Evolutionary conservation across 2,888 invertebrate species (phyloP).

Genomic region (Sphinx pinastri): DNA sequence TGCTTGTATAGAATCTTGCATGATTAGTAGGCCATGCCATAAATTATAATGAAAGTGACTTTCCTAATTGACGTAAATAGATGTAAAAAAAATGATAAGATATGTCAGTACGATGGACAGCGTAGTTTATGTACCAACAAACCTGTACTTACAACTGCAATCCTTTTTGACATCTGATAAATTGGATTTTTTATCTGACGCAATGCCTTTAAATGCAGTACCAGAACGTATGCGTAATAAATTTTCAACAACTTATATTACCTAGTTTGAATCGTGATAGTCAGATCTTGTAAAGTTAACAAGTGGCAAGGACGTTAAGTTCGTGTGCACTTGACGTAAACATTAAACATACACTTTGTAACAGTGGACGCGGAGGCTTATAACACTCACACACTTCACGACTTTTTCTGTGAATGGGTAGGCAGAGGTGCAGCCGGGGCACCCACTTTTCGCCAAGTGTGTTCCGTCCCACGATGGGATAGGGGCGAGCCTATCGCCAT

Average conservation of each 20-base stretch:
- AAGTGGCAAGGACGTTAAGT: not conserved
- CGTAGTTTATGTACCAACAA: too few relatives aligned
- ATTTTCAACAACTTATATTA: not conserved
- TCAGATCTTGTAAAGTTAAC: not conserved
- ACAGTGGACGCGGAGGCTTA: not conserved
- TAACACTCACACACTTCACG: too few relatives aligned
- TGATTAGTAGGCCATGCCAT: too few relatives aligned
- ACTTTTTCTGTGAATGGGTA: too few relatives aligned
- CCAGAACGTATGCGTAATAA: not conserved
- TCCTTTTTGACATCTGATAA: not conserved
- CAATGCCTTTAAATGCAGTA: not conserved
- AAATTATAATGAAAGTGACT: too few relatives aligned
- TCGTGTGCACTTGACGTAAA: conserved; percentile 17
- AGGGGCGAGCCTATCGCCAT: too few relatives aligned
- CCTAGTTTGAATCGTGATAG: not conserved
- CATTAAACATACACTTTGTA: conserved; percentile 12
- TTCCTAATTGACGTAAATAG: too few relatives aligned
- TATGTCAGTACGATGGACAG: not conserved
- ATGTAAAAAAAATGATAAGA: not conserved
- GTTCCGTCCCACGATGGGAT: too few relatives aligned
- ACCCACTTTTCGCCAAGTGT: too few relatives aligned
- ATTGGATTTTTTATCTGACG: not conserved
- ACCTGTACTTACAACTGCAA: not conserved
- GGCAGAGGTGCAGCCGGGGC: too few relatives aligned
- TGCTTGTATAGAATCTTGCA: too few relatives aligned